These are phyloP conservation scores for Abramis brama DNA, from an alignment of 2,113 vertebrate species.

Conservation along the genomic window DNA sequence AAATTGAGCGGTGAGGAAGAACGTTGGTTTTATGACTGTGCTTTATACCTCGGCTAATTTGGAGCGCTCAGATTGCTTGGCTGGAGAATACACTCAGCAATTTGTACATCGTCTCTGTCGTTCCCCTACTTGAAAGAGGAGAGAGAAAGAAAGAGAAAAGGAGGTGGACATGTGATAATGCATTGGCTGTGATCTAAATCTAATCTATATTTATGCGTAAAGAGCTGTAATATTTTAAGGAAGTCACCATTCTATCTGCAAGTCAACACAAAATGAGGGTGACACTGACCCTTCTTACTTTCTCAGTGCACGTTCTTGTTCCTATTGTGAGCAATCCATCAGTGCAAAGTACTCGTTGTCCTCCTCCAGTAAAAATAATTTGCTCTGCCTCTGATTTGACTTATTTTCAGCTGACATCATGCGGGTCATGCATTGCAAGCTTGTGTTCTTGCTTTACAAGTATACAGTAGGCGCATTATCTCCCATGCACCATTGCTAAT, in stretches of 20 bases:
- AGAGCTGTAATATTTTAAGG: neutral
- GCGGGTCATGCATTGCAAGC: neutral
- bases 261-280: neutral
- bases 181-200: neutral
- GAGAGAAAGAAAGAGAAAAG: neutral
- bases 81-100: conserved; percentile 28
- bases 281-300: neutral
- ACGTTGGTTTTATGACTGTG: conserved; percentile 43
- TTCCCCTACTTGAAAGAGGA: conserved; percentile 36
- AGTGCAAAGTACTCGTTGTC: neutral
- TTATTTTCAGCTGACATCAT: no score
- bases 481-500: neutral
- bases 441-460: neutral
- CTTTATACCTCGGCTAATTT: conserved; percentile 47
- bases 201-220: neutral
- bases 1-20: conserved; percentile 49
- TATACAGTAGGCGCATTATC: neutral
- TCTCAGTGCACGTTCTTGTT: neutral
- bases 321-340: neutral
- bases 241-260: neutral
- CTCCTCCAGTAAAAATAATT: no score
- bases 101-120: conserved; percentile 46
- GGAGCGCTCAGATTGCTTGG: conserved; percentile 30
- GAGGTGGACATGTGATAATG: neutral
- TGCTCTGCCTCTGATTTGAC: no score